phyloP scores from a whole-genome alignment of 2,113 vertebrate genomes.

The Bubo scandiacus region DNA sequence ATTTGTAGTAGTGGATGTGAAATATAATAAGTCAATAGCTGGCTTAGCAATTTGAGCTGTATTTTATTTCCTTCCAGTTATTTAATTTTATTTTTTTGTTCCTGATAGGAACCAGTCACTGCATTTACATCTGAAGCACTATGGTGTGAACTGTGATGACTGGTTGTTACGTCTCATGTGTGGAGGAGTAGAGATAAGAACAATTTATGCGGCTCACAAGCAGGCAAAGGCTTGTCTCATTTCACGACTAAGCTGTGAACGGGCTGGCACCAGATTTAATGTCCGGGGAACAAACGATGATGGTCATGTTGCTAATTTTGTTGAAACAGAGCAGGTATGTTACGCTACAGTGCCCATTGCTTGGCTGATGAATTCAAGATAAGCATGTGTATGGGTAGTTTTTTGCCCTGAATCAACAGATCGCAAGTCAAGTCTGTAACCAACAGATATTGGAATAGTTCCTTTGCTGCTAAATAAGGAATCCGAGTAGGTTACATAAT shows the following conservation, averaged over 20 bases:
- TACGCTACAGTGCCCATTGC: background rate
- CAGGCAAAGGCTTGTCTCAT: slow-evolving; percentile 98
- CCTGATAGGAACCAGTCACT: slow-evolving; percentile 91
- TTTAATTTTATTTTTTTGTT: background rate
- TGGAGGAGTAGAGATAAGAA: slow-evolving; percentile 95
- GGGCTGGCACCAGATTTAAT: slow-evolving; percentile 95
- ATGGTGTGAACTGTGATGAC: slow-evolving; percentile 94
- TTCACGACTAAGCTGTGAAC: slow-evolving; percentile 93
- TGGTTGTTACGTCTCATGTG: slow-evolving; percentile 97
- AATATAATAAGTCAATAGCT: background rate
- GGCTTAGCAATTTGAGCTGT: background rate
- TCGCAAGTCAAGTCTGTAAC: background rate
- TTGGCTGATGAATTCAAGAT: background rate
- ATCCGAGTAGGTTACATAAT: slow-evolving; percentile 36
- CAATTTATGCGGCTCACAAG: slow-evolving; percentile 96
- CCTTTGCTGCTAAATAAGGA: slow-evolving; percentile 15
- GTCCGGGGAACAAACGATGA: slow-evolving; percentile 97
- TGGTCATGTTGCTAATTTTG: slow-evolving; percentile 97
- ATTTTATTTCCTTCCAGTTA: background rate
- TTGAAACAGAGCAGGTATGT: slow-evolving; percentile 95
- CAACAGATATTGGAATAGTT: background rate
- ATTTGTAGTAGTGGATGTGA: background rate
- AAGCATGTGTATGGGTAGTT: background rate
- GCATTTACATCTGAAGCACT: slow-evolving; percentile 96
- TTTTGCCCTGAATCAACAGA: background rate